Conservation (phyloP, 2,797 vertebrate genomes). For the Cyprinodon diabolis region DNA sequence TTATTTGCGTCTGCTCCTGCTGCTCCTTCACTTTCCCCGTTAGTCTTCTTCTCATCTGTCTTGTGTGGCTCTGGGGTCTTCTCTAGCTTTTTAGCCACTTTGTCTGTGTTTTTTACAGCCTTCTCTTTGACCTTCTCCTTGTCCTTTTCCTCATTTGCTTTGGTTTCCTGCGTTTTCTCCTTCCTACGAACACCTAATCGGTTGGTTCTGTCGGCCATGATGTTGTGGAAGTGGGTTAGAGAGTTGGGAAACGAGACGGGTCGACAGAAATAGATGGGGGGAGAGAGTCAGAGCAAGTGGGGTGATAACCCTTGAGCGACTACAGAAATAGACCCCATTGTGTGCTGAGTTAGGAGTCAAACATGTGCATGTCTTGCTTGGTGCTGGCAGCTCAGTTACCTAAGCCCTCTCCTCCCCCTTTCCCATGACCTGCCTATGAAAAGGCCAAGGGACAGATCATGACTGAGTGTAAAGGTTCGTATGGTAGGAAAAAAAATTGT, state of each 20-base stretch:
- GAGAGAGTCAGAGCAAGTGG: conserved; percentile 46
- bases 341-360: conserved; percentile 57
- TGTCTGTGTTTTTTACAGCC: conserved; percentile 53
- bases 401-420: conserved; percentile 48
- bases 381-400: conserved; percentile 43
- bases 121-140: conserved; percentile 59
- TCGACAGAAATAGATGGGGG: conserved; percentile 32
- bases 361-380: conserved; percentile 51
- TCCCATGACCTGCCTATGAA: conserved; percentile 61
- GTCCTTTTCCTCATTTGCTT: conserved; percentile 66
- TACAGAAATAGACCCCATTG: conserved; percentile 79
- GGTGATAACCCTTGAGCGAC: conserved; percentile 63
- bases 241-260: conserved; percentile 43
- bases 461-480: conserved; percentile 1
- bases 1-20: conserved; percentile 48
- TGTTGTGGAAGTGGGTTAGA: conserved; percentile 47
- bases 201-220: conserved; percentile 82
- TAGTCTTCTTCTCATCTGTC: conserved; percentile 51
- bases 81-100: conserved; percentile 59
- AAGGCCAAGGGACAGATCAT: conserved; percentile 62
- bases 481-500: not conserved
- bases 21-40: conserved; percentile 53
- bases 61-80: conserved; percentile 41
- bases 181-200: conserved; percentile 69
- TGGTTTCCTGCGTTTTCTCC: conserved; percentile 73